Percentiles rank a stretch among this genome's conserved stretches.
These are phyloP conservation scores for Babyrousa celebensis DNA, from an alignment of 2,797 vertebrate species.

Conservation along the genomic window DNA sequence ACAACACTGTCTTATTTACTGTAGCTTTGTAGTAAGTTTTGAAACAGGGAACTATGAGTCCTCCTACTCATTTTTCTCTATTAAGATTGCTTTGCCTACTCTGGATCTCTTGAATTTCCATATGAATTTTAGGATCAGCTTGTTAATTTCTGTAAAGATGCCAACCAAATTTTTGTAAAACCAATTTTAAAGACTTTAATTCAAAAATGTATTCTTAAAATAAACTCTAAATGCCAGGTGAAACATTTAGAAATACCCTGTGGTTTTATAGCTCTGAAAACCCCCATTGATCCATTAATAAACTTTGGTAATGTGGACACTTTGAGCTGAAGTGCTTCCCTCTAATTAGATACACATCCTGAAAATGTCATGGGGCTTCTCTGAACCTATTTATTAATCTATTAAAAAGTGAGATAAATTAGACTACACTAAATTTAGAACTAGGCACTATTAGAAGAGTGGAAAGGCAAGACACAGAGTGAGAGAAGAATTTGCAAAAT, in stretches of 20 bases:
- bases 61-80: slow-evolving; percentile 8
- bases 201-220: neutral
- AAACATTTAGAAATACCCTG: slow-evolving; percentile 34
- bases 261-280: neutral
- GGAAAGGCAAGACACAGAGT: slow-evolving; percentile 48
- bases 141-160: slow-evolving; percentile 14
- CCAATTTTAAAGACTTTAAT: neutral
- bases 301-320: slow-evolving; percentile 17
- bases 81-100: slow-evolving; percentile 7
- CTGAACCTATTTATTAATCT: slow-evolving; percentile 54
- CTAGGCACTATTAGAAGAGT: slow-evolving; percentile 2
- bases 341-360: slow-evolving; percentile 25
- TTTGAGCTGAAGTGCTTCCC: neutral
- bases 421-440: slow-evolving; percentile 46
- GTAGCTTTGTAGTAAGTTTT: slow-evolving; percentile 41
- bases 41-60: neutral
- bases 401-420: slow-evolving; percentile 52
- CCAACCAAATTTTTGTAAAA: slow-evolving; percentile 48
- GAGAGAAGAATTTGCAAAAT: slow-evolving; percentile 22
- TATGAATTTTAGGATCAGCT: slow-evolving; percentile 43
- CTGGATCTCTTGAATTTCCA: slow-evolving; percentile 25
- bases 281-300: neutral
- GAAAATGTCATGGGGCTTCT: slow-evolving; percentile 48
- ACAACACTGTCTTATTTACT: neutral
- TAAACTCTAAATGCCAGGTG: neutral